Evolutionary conservation across 2,888 invertebrate species (phyloP), one percentile per base, ranked within the genome.

Genomic region (Sepioteuthis lessoniana): DNA sequence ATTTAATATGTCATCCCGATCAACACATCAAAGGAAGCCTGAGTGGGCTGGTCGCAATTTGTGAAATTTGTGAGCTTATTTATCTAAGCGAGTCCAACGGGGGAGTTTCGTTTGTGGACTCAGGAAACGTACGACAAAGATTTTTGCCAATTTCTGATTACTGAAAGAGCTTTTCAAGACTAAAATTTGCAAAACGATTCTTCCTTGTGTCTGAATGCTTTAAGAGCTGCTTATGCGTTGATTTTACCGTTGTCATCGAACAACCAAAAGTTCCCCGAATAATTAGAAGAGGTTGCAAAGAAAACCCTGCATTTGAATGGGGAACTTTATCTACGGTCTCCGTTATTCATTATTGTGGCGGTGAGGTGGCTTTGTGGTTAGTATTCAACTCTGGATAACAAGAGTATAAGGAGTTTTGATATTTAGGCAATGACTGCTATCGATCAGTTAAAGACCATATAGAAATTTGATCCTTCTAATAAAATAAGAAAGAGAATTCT

Each of bases 11-110:
- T 31, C 76, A n/a, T 76, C 76, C n/a, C 76, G 76, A n/a, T 76
- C 76, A 76, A 76, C 76, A 76, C 76, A 76, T 76, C 76, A 76
- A 76, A 76, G n/a, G 76, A 76, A 76, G n/a, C n/a, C 76, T n/a
- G 76, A 76, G 76, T 76, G 76, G 76, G 76, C 76, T 76, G 76
- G 76, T 76, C 76, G 76, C 76, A 76, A 76, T 76, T 76, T 76
- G 76, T 76, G 76, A 76, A 76, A 76, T 76, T 76, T 31, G 31
- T n/a, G 31, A 76, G 76, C 76, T 76, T 76, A 76, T 76, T 76
- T 76, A 76, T 76, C 76, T 76, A 31, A 76, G 76, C 76, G 76
- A 76, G 76, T 76, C 31, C n/a, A n/a, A 31, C 31, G 76, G n/a
- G 76, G 76, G 76, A 76, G 76, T 76, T 76, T 31, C 76, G 76